Evolutionary conservation across 2,113 vertebrate species (phyloP), one percentile per base, ranked within the genome.

Genomic region (Catharus fuscescens): DNA sequence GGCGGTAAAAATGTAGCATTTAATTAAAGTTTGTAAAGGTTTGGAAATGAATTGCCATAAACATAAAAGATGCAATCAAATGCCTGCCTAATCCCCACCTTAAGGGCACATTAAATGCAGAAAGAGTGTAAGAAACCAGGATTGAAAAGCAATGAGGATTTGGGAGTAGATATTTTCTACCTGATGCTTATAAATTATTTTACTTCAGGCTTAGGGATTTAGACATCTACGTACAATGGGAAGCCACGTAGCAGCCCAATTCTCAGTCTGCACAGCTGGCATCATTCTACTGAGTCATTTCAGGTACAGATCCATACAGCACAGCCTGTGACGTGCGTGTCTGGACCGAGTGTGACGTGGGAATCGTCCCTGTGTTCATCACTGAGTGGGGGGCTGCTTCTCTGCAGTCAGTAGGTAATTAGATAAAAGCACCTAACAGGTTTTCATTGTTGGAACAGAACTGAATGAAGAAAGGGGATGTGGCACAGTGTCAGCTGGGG

Each of bases 51-150:
- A 93, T 95, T 86, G 60, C 94, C 72, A 31, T 95, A 96, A 96
- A 95, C 93, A 94, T 96, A 93, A 97, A 95, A 86, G 93, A 64
- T 74, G 56, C 90, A 93, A 97, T 93, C 82, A 93, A 84, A 83
- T 94, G 90, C 74, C 92, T 95, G 60, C 69, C 76, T 96, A 96
- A 95, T 95, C 92, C 90, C 86, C 69, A 95, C 80, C 88, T 90
- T 96, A 92, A 94, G 80, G 94, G 90, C 82, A 47, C 76, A 74
- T 90, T 96, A 90, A 88, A 94, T 78, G 69, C 50, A 29, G 79
- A 59, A 74, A 79, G 76, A 86, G 45, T 88, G 61, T 42, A 92
- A 72, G 85, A 80, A 80, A 81, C 76, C 32, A 53, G 85, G 44
- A 92, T 57, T 88, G 92, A 93, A 96, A 93, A 92, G n/a, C 0